These are phyloP conservation scores for Smittia sp. DNA, from an alignment of 2,888 invertebrate species.

Conservation along the genomic window DNA sequence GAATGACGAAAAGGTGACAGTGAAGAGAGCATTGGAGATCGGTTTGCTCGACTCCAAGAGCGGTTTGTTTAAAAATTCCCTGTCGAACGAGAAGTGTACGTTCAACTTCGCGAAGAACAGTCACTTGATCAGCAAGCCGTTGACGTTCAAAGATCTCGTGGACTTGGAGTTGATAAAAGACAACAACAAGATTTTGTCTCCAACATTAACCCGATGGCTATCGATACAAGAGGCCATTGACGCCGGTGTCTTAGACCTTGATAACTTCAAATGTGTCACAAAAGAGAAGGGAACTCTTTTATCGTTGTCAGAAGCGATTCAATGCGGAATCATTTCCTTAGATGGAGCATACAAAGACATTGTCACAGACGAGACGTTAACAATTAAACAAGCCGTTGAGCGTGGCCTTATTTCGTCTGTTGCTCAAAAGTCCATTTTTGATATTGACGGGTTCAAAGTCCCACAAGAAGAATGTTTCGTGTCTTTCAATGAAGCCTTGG, in stretches of 20 bases:
- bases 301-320: constrained; percentile 83
- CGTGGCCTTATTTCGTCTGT: constrained; percentile 86
- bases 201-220: constrained; percentile 70
- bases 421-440: constrained; percentile 82
- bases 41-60: constrained; percentile 78
- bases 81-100: constrained; percentile 70
- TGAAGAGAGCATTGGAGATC: constrained; percentile 74
- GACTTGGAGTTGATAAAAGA: constrained; percentile 77
- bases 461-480: constrained; percentile 76
- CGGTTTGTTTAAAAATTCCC: constrained; percentile 75
- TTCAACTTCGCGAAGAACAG: constrained; percentile 80
- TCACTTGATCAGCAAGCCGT: constrained; percentile 79
- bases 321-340: constrained; percentile 71
- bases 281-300: constrained; percentile 71
- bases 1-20: constrained; percentile 74
- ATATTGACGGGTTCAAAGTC: constrained; percentile 87
- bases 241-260: constrained; percentile 79
- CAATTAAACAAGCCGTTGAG: constrained; percentile 83
- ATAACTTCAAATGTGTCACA: constrained; percentile 78
- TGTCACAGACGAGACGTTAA: constrained; percentile 68
- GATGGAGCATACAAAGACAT: constrained; percentile 73
- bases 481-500: constrained; percentile 77
- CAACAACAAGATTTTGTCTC: constrained; percentile 75
- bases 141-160: constrained; percentile 86
- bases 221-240: constrained; percentile 82